Percentiles rank a stretch among this genome's conserved stretches.
Evolutionary conservation across 2,888 invertebrate species (phyloP).

Genomic region (Melanostoma mellinum): DNA sequence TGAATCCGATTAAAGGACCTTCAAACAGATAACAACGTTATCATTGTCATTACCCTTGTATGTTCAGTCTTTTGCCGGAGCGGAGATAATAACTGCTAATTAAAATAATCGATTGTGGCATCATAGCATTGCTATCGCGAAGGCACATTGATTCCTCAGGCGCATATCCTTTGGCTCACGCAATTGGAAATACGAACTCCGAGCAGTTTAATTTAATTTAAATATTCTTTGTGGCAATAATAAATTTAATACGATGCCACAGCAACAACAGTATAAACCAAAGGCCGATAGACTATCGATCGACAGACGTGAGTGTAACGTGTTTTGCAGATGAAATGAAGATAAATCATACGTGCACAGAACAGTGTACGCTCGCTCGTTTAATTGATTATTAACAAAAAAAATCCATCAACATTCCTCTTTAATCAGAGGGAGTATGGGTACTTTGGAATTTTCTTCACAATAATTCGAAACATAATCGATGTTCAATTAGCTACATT

Average conservation of each 20-base stretch:
- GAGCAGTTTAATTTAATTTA: constrained; percentile 60
- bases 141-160: constrained; percentile 46
- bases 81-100: constrained; percentile 54
- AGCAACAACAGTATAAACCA: constrained; percentile 27
- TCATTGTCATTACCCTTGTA: constrained; percentile 41
- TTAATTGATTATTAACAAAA: constrained; percentile 51
- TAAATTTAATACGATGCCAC: constrained; percentile 21
- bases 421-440: constrained; percentile 19
- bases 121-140: constrained; percentile 5
- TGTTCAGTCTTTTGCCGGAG: constrained; percentile 25
- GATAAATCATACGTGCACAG: neutral
- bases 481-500: too few relatives aligned
- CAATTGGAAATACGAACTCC: constrained; percentile 37
- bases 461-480: too few relatives aligned
- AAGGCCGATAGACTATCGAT: constrained; percentile 20
- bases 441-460: too few relatives aligned
- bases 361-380: neutral
- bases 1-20: constrained; percentile 9
- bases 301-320: constrained; percentile 1
- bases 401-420: constrained; percentile 25
- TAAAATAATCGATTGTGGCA: constrained; percentile 61
- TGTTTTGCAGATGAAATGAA: neutral
- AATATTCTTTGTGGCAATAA: constrained; percentile 44
- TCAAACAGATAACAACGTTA: constrained; percentile 24
- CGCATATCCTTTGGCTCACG: constrained; percentile 25